Conservation (phyloP, 1,140 invertebrate species). For the Drosophila bocki region DNA sequence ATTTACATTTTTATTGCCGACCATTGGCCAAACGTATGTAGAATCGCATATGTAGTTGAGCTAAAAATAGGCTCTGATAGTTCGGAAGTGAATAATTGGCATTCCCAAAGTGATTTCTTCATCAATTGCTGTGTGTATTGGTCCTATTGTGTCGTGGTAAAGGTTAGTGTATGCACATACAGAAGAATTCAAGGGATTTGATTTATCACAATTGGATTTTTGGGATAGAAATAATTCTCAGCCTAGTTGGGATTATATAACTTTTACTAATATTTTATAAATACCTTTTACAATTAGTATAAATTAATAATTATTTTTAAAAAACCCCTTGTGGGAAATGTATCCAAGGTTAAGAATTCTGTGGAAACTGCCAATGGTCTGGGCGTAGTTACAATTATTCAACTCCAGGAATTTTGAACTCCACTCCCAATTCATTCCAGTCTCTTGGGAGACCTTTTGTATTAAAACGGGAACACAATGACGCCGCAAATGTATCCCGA, state of each 20-base stretch:
- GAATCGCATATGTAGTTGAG: conserved; percentile 30
- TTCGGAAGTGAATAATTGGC: conserved; percentile 69
- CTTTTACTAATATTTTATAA: neutral
- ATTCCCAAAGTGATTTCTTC: conserved; percentile 53
- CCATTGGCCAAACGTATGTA: conserved; percentile 39
- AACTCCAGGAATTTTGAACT: neutral
- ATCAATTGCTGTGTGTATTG: conserved; percentile 23
- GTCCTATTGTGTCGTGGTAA: neutral
- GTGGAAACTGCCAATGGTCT: neutral
- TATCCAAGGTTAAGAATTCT: neutral
- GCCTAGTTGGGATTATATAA: neutral
- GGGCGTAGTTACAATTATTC: neutral
- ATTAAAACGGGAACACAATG: neutral
- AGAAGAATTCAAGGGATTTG: neutral
- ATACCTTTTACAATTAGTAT: too few relatives aligned
- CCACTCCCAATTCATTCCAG: neutral
- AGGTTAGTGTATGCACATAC: conserved; percentile 1
- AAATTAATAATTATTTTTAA: too few relatives aligned
- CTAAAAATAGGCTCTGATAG: conserved; percentile 58
- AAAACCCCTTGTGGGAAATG: neutral
- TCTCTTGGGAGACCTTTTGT: neutral
- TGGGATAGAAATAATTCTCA: neutral
- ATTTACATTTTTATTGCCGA: conserved; percentile 26
- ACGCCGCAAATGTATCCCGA: neutral
- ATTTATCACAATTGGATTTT: neutral